Percentiles rank a stretch among this genome's conserved stretches.
Evolutionary conservation across 2,888 invertebrate species (phyloP).

Genomic region (Tryphoninae sp.): DNA sequence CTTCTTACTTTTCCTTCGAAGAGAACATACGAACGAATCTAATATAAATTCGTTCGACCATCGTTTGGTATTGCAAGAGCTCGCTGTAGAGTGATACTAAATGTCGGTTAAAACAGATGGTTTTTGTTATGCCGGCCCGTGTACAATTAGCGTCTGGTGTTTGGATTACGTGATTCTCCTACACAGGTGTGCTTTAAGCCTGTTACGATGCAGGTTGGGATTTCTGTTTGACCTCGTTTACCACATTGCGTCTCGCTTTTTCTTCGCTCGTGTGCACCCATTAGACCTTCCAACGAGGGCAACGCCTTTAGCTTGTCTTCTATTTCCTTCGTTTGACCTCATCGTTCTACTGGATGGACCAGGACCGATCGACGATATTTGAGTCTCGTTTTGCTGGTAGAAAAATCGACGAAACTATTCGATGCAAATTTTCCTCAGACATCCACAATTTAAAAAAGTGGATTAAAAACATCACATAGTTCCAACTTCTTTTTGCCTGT

Average conservation of each 20-base stretch:
- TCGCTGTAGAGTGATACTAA: not conserved
- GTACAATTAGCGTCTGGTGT: constrained; percentile 32
- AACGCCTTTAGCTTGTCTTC: constrained; percentile 50
- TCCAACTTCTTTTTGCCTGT: not conserved
- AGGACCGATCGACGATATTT: not conserved
- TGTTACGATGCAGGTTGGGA: constrained; percentile 61
- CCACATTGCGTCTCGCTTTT: constrained; percentile 34
- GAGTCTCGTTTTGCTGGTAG: not conserved
- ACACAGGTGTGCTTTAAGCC: constrained; percentile 48
- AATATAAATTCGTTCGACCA: too few species aligned
- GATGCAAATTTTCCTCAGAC: not conserved
- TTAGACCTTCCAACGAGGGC: constrained; percentile 41
- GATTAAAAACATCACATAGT: not conserved
- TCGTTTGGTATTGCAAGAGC: too few species aligned
- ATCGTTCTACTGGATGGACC: constrained; percentile 44
- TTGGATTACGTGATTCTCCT: constrained; percentile 55
- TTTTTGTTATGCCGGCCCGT: not conserved
- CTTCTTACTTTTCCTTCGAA: too few species aligned
- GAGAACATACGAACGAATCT: not conserved
- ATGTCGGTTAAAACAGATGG: not conserved
- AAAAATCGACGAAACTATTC: not conserved
- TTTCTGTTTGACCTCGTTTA: constrained; percentile 62
- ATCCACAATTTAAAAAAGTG: too few species aligned
- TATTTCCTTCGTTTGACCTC: constrained; percentile 23
- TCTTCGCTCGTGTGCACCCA: constrained; percentile 31